phyloP scores from a whole-genome alignment of 2,888 invertebrate species.

The Hypsopygia costalis region DNA sequence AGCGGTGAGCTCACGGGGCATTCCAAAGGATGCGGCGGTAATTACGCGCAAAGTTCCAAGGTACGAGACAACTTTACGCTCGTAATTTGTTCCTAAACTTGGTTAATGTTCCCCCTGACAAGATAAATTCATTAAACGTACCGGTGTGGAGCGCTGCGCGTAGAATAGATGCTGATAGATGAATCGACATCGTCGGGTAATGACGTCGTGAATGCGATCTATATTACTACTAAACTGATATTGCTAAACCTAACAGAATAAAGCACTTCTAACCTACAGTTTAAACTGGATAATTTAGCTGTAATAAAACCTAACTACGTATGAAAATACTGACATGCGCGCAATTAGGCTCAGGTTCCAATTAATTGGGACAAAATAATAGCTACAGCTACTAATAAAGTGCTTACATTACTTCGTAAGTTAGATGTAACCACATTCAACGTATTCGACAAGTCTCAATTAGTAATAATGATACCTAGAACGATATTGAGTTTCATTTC shows the following conservation, averaged over 20 bases:
- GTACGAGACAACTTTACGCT: constrained; percentile 64
- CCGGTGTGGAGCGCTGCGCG: constrained; percentile 42
- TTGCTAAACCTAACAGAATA: constrained; percentile 8
- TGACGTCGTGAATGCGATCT: constrained; percentile 40
- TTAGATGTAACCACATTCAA: too few relatives aligned
- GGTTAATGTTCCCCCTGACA: constrained; percentile 70
- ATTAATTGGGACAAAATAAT: too few relatives aligned
- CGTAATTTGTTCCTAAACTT: constrained; percentile 74
- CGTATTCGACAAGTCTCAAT: too few relatives aligned
- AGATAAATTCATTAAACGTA: constrained; percentile 74
- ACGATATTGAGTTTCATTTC: too few relatives aligned
- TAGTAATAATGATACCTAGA: too few relatives aligned
- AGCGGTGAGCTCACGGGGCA: constrained; percentile 38
- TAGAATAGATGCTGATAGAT: constrained; percentile 40
- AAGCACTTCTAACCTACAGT: background rate
- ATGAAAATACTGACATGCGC: too few relatives aligned
- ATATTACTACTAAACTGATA: constrained; percentile 30
- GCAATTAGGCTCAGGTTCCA: too few relatives aligned
- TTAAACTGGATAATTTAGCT: background rate
- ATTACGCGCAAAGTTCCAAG: constrained; percentile 61
- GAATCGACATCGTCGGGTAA: constrained; percentile 40
- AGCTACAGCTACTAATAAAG: too few relatives aligned
- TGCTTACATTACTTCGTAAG: too few relatives aligned
- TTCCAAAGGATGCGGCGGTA: constrained; percentile 54
- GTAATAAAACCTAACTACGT: background rate